phyloP scores from a whole-genome alignment of 2,888 invertebrate genomes.

The Ennomos erosarius region DNA sequence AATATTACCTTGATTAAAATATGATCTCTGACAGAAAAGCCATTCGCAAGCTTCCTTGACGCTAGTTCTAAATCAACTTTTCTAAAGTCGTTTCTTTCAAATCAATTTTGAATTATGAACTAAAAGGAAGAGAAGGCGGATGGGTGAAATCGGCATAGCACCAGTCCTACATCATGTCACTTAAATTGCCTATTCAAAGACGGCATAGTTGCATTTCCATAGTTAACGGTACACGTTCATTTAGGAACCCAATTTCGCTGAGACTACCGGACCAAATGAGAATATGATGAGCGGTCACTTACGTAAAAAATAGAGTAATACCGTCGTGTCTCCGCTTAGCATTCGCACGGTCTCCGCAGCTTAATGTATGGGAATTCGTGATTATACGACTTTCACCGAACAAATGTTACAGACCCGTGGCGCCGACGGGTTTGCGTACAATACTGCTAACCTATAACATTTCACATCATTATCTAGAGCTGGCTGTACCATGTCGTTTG shows the following conservation, averaged over 20 bases:
- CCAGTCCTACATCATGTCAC: too few relatives aligned
- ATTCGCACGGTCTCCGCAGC: conserved; percentile 75
- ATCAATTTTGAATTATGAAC: too few relatives aligned
- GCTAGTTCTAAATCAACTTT: too few relatives aligned
- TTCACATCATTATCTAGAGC: conserved; percentile 26
- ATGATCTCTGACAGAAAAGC: too few relatives aligned
- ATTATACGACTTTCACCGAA: conserved; percentile 77
- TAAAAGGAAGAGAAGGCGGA: too few relatives aligned
- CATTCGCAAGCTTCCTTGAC: too few relatives aligned
- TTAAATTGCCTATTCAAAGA: too few relatives aligned
- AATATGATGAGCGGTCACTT: conserved; percentile 72
- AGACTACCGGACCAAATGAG: conserved; percentile 63
- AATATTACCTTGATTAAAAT: too few relatives aligned
- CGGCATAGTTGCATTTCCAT: conserved; percentile 5
- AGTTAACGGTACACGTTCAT: conserved; percentile 51
- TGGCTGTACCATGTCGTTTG: conserved; percentile 11
- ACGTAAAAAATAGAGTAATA: conserved; percentile 54
- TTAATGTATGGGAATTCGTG: conserved; percentile 83
- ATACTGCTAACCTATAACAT: conserved; percentile 42
- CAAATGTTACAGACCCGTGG: conserved; percentile 69
- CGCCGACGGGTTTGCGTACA: conserved; percentile 48
- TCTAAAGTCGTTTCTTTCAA: too few relatives aligned
- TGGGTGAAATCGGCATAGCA: too few relatives aligned
- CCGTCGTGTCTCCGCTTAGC: conserved; percentile 25
- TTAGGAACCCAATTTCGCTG: conserved; percentile 20